A percentile compares a stretch with the other conserved stretches of the same genome.
phyloP scores from a whole-genome alignment of 2,797 vertebrate genomes.

The Danio jaintianensis region DNA sequence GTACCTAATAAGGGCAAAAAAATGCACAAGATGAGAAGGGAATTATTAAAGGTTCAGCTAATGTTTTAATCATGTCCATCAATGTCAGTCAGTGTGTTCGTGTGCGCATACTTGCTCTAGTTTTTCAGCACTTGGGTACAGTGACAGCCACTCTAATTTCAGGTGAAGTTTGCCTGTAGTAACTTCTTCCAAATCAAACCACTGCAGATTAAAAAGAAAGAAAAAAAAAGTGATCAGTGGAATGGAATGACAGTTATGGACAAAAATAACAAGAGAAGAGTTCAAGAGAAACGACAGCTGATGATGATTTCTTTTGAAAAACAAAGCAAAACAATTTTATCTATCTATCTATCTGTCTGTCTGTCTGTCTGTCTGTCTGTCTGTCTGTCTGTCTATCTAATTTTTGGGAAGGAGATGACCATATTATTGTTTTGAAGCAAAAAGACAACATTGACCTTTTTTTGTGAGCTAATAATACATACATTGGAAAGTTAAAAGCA shows the following conservation, averaged over 20 bases:
- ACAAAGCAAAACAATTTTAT: too few species aligned
- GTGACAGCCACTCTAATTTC: slow-evolving; percentile 94
- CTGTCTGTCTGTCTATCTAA: neutral
- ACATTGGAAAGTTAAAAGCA: too few species aligned
- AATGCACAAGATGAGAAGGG: neutral
- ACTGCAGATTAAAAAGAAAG: slow-evolving; percentile 73
- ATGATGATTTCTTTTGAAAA: neutral
- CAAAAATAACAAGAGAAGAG: neutral
- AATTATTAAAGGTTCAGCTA: neutral
- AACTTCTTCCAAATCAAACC: slow-evolving; percentile 94
- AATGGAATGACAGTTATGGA: neutral
- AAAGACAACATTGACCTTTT: neutral
- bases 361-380: too few species aligned
- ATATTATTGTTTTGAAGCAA: neutral
- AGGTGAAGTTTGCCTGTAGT: slow-evolving; percentile 92
- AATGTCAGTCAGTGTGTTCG: neutral
- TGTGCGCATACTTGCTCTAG: slow-evolving; percentile 86
- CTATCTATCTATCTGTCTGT: too few species aligned
- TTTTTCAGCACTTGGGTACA: slow-evolving; percentile 84
- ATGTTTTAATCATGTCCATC: neutral
- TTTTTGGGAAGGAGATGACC: neutral
- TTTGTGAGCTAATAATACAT: neutral
- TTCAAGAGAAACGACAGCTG: neutral
- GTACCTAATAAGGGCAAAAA: slow-evolving; percentile 78
- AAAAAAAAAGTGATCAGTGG: neutral